Evolutionary conservation across 30 jellyfish, hydroid and myxozoan genomes (phyloP).

Genomic region (Rhopilema esculentum): DNA sequence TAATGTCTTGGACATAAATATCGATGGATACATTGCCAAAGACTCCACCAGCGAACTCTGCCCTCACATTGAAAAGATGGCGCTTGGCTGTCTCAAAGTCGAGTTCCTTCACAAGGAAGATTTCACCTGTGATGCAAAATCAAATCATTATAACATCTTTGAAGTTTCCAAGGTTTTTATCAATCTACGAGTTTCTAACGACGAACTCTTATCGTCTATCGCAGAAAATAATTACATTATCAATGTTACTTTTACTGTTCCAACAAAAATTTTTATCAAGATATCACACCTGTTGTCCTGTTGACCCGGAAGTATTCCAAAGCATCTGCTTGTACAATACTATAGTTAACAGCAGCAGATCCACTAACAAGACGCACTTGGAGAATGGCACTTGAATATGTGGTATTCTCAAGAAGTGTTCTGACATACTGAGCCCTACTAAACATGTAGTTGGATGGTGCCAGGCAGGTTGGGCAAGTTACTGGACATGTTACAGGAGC

Average conservation of each 20-base stretch:
- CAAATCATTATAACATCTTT: background rate
- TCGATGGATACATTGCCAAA: constrained; percentile 46
- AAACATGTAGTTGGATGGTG: constrained; percentile 69
- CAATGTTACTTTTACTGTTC: too few relatives aligned
- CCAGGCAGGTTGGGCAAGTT: constrained; percentile 58
- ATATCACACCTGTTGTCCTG: constrained; percentile 74
- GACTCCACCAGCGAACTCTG: constrained; percentile 77
- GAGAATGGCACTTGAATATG: constrained; percentile 46
- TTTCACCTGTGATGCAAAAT: constrained; percentile 41
- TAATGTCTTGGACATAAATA: constrained; percentile 63
- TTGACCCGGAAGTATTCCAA: constrained; percentile 59
- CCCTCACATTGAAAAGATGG: constrained; percentile 76
- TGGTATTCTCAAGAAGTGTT: constrained; percentile 52
- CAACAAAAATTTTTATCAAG: too few relatives aligned
- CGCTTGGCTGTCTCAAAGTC: constrained; percentile 70
- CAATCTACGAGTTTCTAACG: too few relatives aligned
- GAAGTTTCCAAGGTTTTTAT: too few relatives aligned
- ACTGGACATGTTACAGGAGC: constrained; percentile 38
- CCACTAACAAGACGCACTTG: constrained; percentile 61
- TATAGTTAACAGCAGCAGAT: constrained; percentile 66
- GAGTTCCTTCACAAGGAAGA: constrained; percentile 40
- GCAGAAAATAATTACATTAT: too few relatives aligned
- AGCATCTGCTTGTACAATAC: constrained; percentile 63
- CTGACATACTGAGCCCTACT: constrained; percentile 37
- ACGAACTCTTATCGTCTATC: too few relatives aligned